Evolutionary conservation across 2,888 invertebrate species (phyloP).

Genomic region (Drosophila meridionalis): DNA sequence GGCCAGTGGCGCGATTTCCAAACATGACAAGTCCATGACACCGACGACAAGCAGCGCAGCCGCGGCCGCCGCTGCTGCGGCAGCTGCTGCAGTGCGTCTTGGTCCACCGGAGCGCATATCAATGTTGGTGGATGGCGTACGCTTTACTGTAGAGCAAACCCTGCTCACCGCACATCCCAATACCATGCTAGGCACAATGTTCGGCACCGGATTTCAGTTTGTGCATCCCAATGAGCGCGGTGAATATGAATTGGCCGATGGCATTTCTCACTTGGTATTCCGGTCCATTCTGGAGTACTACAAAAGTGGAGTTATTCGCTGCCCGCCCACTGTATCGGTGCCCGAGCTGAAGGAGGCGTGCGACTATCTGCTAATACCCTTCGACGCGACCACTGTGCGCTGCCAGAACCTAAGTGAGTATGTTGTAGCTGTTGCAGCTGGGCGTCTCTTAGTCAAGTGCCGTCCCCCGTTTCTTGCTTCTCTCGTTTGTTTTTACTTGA

Average conservation of each 20-base stretch:
- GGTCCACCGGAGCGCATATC: slow-evolving; percentile 90
- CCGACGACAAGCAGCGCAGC: slow-evolving; percentile 56
- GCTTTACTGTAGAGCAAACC: slow-evolving; percentile 96
- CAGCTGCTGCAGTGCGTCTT: slow-evolving; percentile 49
- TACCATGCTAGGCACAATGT: slow-evolving; percentile 99
- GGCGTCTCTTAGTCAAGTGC: slow-evolving; percentile 67
- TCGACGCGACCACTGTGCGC: slow-evolving; percentile 97
- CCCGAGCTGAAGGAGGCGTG: slow-evolving; percentile 99
- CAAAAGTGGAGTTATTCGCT: slow-evolving; percentile 94
- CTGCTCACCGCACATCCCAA: slow-evolving; percentile 98
- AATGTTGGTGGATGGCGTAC: slow-evolving; percentile 97
- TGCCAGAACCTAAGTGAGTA: slow-evolving; percentile 97
- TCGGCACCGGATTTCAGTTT: slow-evolving; percentile 95
- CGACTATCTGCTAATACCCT: slow-evolving; percentile 98
- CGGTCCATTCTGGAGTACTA: slow-evolving; percentile 98
- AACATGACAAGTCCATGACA: slow-evolving; percentile 66
- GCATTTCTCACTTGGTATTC: slow-evolving; percentile 97
- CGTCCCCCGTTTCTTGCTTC: slow-evolving; percentile 52
- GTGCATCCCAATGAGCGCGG: slow-evolving; percentile 98
- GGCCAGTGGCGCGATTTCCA: slow-evolving; percentile 75
- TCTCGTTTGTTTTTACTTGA: slow-evolving; percentile 30
- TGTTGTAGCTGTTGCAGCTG: slow-evolving; percentile 35
- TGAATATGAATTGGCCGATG: slow-evolving; percentile 98
- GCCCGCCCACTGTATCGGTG: slow-evolving; percentile 97
- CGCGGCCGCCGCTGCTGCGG: slow-evolving; percentile 34